Evolutionary conservation across 2,797 vertebrate genomes (phyloP).

Genomic region (Lophotriccus pileatus): DNA sequence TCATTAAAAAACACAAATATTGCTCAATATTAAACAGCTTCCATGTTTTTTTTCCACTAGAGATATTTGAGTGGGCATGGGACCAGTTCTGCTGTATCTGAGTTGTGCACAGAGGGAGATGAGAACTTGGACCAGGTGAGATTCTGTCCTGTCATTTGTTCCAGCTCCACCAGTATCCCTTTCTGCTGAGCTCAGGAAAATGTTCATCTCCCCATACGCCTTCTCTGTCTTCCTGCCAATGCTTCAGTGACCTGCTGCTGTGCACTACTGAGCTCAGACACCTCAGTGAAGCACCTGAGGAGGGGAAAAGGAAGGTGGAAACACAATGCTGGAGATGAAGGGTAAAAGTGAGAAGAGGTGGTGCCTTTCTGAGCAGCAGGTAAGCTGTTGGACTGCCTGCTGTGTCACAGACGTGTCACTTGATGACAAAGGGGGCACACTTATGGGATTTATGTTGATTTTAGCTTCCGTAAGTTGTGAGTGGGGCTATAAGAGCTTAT

Average conservation of each 20-base stretch:
- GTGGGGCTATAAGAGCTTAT: neutral
- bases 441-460: neutral
- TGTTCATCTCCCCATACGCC: rapidly evolving
- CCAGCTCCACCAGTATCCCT: neutral
- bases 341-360: neutral
- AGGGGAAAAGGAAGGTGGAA: neutral
- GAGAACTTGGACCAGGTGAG: neutral
- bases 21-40: neutral
- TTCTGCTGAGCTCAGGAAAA: neutral
- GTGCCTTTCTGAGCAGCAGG: neutral
- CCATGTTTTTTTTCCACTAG: neutral
- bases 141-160: neutral
- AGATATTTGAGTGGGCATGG: neutral
- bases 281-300: neutral
- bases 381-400: neutral
- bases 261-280: neutral
- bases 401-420: neutral
- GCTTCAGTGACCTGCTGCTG: neutral
- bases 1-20: neutral
- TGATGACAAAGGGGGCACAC: neutral
- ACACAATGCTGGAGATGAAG: neutral
- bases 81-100: neutral
- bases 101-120: neutral
- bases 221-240: neutral
- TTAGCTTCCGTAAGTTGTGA: neutral